A percentile compares a stretch with the other conserved stretches of the same genome.
These are phyloP conservation scores for Argyra leucocephala DNA, from an alignment of 2,888 invertebrate genomes.

Conservation along the genomic window DNA sequence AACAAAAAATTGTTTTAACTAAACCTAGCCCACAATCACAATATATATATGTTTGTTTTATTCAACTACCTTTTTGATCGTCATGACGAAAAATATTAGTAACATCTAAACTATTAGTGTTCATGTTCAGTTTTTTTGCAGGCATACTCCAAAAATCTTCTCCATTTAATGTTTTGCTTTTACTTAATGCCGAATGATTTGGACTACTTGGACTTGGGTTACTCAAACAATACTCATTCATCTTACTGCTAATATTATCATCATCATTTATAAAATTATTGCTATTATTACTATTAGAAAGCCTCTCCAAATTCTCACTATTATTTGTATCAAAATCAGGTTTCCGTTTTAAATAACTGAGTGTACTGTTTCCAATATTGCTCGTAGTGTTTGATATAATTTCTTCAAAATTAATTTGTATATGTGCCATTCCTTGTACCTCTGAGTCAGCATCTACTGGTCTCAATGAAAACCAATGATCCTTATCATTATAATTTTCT, in stretches of 20 bases:
- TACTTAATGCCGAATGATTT: conserved; percentile 15
- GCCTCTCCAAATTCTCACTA: conserved; percentile 14
- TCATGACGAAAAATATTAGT: conserved; percentile 19
- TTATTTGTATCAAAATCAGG: conserved; percentile 26
- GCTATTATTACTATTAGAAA: conserved; percentile 15
- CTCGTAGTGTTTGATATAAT: conserved; percentile 20
- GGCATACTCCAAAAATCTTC: conserved; percentile 25
- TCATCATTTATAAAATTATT: conserved; percentile 43
- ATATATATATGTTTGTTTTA: background rate
- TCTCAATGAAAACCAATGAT: conserved; percentile 82
- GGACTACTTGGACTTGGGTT: conserved; percentile 15
- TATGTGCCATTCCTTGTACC: conserved; percentile 82
- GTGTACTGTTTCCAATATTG: background rate
- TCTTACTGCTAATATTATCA: conserved; percentile 27
- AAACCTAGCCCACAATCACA: too few species aligned
- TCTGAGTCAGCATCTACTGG: conserved; percentile 83
- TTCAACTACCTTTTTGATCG: conserved; percentile 25
- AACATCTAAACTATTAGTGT: conserved; percentile 17
- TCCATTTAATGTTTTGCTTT: conserved; percentile 30
- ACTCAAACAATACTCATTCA: background rate
- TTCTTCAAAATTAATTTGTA: conserved; percentile 54
- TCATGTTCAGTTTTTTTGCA: conserved; percentile 18
- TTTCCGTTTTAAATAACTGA: conserved; percentile 28
- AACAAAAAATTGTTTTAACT: background rate
- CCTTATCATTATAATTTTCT: conserved; percentile 78